A percentile compares a stretch with the other conserved stretches of the same genome.
Conservation (phyloP, 1,140 invertebrate species). For the Stegodyphus dumicola region DNA sequence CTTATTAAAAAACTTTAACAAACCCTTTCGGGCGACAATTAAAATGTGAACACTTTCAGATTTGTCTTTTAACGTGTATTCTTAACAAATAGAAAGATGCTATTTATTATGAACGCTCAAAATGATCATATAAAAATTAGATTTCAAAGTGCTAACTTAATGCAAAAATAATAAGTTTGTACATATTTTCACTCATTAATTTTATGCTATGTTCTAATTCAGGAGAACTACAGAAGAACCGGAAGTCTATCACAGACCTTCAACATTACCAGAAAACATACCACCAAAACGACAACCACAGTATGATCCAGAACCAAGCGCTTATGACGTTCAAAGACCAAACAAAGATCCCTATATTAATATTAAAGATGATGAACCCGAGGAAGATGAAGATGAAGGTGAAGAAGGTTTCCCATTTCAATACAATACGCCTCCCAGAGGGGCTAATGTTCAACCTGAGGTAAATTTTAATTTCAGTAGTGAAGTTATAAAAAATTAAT, state of each 20-base stretch:
- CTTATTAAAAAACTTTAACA: no score
- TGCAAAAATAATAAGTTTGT: no score
- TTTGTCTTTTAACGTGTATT: no score
- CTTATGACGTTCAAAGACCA: slow-evolving; percentile 10
- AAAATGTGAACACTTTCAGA: no score
- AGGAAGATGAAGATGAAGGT: not conserved
- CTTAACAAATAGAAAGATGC: no score
- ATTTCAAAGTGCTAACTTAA: no score
- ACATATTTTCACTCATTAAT: no score
- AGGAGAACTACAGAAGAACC: not conserved
- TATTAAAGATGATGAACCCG: not conserved
- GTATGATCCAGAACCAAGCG: slow-evolving; percentile 5
- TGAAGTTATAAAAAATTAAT: no score
- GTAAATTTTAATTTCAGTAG: not conserved
- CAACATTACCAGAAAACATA: not conserved
- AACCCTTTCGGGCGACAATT: no score
- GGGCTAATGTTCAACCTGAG: slow-evolving; percentile 15
- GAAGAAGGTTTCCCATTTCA: slow-evolving; percentile 27
- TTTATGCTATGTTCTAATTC: not conserved
- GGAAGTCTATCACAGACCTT: not conserved
- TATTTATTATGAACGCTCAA: no score
- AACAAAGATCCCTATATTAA: not conserved
- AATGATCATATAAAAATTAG: no score
- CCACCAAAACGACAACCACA: slow-evolving; percentile 17
- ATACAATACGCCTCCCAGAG: slow-evolving; percentile 28